Evolutionary conservation across 2,888 invertebrate genomes (phyloP), one percentile per base, ranked within the genome.

Genomic region (Rhamnusium bicolor): DNA sequence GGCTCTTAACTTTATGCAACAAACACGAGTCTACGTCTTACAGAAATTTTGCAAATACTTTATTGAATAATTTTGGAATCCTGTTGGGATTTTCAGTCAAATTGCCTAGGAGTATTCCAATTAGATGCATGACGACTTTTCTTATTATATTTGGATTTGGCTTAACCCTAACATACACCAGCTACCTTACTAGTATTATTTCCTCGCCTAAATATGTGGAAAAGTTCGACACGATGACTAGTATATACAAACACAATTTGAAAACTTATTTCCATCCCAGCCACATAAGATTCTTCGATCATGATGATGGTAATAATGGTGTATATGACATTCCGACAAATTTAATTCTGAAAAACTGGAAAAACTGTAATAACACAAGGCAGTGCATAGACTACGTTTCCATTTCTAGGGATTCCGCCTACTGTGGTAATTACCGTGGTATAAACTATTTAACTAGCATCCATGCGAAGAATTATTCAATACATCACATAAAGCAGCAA

Each of bases 171-270:
- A 14, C 16, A 8, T 66, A 60, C 18, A 69, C 63, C 27, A 73
- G 68, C 40, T 67, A 63, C 32, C 66, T 69, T 0, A 61, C 71
- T 14, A 71, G 69, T 12, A 71, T 68, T 14, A 56, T 63, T 19
- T 71, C 75, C 7, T 18, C 68, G 5, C 70, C 60, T 1, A 65
- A 53, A 7, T 71, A 53, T 61, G 40, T 19, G 12, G 21, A 60
- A 66, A 71, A 65, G 32, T 71, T 65, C 29, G 63, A 53, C 16
- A 68, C 68, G n/a, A 47, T 75, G 12, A 46, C 49, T 8, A 71
- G 71, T 61, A 71, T 75, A 1, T 68, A 73, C 46, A 19, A 60
- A 8, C 6, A 73, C 10, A 69, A 75, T 21, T 60, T 75, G 27
- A 62, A 65, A 2, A 65, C 71, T 7, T 29, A 65, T 63, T 58